Evolutionary conservation across 2,113 vertebrate genomes (phyloP), one percentile per base, ranked within the genome.

Genomic region (Sceloporus undulatus): DNA sequence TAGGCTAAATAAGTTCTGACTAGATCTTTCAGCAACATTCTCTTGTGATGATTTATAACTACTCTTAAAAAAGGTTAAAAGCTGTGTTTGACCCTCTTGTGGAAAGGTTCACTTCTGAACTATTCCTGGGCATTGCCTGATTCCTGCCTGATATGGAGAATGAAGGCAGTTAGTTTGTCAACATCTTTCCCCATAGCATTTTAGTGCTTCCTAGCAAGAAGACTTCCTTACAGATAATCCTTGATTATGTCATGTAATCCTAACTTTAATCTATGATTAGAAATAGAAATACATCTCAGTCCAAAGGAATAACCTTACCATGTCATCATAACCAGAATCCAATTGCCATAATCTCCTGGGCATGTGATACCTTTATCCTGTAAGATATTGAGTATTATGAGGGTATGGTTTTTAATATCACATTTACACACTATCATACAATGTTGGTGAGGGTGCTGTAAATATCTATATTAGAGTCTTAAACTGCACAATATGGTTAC

Each of bases 241-340:
- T 83, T 82, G 80, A 75, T 88, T 88, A 82, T 68, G 40, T 76
- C 59, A 82, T 83, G 80, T 82, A 75, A 88, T 82, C 19, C 79
- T 74, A 82, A 65, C 40, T 82, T 59, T 87, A 87, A 66, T 88
- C 71, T 83, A 65, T 82, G 86, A 76, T 83, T 88, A 88, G 40
- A 77, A 88, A 56, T 27, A 71, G 18, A 76, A 71, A 88, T 88
- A 68, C 62, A 83, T 68, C 73, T 83, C 59, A 76, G n/a, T 77
- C 54, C 59, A 52, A 27, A 59, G 73, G 80, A 88, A 77, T 48
- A 54, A 34, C 78, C 38, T 87, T 82, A 83, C 71, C 68, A 9
- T 66, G 40, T 77, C 65, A 59, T 83, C 73, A 82, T 87, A 87
- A 65, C 56, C 71, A 88, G 73, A 88, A 88, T 83, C 79, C 56